Percentiles rank a stretch among this genome's conserved stretches.
Conservation (phyloP, 2,113 vertebrate genomes). For the Butastur rufipennis region DNA sequence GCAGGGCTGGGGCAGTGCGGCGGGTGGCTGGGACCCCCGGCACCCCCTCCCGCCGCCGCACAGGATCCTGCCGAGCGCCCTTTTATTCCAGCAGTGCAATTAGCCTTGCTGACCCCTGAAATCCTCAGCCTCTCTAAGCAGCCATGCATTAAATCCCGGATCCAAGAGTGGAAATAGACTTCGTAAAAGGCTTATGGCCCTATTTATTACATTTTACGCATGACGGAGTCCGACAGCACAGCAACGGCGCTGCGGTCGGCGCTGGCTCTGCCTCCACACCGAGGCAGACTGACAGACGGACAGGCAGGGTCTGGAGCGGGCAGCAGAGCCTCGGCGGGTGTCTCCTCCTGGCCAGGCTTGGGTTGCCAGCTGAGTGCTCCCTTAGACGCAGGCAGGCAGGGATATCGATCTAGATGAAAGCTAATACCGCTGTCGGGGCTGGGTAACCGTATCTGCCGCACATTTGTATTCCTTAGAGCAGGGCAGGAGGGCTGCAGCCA, state of each 20-base stretch:
- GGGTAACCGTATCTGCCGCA: slow-evolving; percentile 5
- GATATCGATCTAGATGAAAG: slow-evolving; percentile 55
- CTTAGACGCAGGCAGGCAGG: neutral
- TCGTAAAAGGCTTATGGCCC: slow-evolving; percentile 72
- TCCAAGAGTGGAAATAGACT: slow-evolving; percentile 77
- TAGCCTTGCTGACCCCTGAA: slow-evolving; percentile 74
- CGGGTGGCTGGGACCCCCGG: neutral
- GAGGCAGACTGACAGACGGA: neutral
- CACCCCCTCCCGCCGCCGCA: accelerated
- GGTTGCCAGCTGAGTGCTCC: slow-evolving; percentile 13
- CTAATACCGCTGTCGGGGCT: neutral
- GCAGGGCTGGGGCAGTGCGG: accelerated
- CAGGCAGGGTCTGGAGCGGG: neutral
- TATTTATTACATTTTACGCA: slow-evolving; percentile 72
- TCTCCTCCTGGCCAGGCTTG: neutral
- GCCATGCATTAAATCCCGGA: slow-evolving; percentile 75
- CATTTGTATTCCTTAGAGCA: slow-evolving; percentile 41
- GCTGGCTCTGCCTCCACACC: neutral
- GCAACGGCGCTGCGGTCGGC: neutral
- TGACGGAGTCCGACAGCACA: slow-evolving; percentile 7
- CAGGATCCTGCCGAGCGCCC: neutral
- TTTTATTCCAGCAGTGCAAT: slow-evolving; percentile 71
- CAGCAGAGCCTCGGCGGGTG: neutral
- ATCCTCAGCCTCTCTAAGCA: slow-evolving; percentile 72
- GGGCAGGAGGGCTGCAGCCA: slow-evolving; percentile 28